A percentile compares a stretch with the other conserved stretches of the same genome.
These are phyloP conservation scores for Deroplatys truncata DNA, from an alignment of 2,888 invertebrate species.

Conservation along the genomic window DNA sequence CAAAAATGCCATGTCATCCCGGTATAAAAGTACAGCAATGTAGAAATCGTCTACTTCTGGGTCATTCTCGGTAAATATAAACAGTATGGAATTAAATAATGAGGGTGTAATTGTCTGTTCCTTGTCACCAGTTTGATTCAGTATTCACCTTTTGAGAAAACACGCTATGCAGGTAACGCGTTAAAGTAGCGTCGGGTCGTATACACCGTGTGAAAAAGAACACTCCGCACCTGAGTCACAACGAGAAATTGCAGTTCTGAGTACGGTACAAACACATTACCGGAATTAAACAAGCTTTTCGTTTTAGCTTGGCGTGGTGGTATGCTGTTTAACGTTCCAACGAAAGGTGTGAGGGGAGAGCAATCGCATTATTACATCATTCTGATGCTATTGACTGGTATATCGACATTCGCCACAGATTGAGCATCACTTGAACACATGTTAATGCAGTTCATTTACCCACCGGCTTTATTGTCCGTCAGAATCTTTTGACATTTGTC, in stretches of 20 bases:
- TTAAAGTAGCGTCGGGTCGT: neutral
- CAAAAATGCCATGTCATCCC: too few species aligned
- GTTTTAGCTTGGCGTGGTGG: neutral
- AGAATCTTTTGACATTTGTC: neutral
- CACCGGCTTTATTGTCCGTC: neutral
- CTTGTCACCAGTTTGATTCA: too few species aligned
- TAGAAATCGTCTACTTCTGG: too few species aligned
- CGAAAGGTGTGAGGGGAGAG: neutral
- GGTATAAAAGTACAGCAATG: too few species aligned
- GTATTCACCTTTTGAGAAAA: neutral
- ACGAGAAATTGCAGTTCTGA: neutral
- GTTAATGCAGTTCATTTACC: neutral
- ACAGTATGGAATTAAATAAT: too few species aligned
- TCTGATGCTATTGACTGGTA: neutral
- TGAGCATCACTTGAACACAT: neutral
- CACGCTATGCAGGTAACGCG: neutral
- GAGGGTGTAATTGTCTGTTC: too few species aligned
- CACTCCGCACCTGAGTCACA: neutral
- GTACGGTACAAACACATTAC: neutral
- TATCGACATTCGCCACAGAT: neutral
- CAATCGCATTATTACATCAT: neutral
- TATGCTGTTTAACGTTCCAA: neutral
- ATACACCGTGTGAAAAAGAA: neutral
- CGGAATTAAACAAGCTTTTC: neutral
- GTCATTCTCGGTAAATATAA: too few species aligned